A percentile compares a stretch with the other conserved stretches of the same genome.
phyloP scores from a whole-genome alignment of 2,113 vertebrate genomes.

The Mirza zaza region DNA sequence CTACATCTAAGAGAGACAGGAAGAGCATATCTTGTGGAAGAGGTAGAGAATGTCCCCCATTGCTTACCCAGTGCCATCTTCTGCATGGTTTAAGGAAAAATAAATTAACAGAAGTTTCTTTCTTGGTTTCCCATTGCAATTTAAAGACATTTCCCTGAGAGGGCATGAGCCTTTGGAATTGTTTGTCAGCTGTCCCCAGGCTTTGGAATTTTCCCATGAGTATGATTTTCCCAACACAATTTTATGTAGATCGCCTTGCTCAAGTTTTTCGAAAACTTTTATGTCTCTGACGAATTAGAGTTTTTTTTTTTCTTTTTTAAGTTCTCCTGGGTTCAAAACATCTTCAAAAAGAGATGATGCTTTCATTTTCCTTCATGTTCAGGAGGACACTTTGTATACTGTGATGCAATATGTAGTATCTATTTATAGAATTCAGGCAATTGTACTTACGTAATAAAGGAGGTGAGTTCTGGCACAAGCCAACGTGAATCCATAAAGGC shows the following conservation, averaged over 20 bases:
- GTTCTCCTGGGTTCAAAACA: background rate
- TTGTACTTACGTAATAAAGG: background rate
- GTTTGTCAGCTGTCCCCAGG: background rate
- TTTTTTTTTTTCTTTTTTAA: background rate
- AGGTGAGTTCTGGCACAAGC: background rate
- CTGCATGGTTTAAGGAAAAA: background rate
- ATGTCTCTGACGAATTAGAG: background rate
- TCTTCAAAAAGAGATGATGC: background rate
- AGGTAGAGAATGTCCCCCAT: fast-evolving
- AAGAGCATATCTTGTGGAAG: background rate
- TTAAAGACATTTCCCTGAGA: background rate
- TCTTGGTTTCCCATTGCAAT: background rate
- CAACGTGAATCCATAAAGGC: too few species aligned
- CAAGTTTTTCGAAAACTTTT: background rate
- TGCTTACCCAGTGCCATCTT: background rate
- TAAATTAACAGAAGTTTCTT: background rate
- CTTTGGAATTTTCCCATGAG: background rate
- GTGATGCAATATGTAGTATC: background rate
- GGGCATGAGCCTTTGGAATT: background rate
- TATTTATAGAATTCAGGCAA: background rate
- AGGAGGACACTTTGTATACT: background rate
- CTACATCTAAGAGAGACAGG: background rate
- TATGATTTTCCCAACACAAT: background rate
- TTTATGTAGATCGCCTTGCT: background rate
- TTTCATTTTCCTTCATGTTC: background rate